Base-by-base conservation (phyloP, 1,140 invertebrate genomes). In the Aphelenchoides fujianensis region DNA sequence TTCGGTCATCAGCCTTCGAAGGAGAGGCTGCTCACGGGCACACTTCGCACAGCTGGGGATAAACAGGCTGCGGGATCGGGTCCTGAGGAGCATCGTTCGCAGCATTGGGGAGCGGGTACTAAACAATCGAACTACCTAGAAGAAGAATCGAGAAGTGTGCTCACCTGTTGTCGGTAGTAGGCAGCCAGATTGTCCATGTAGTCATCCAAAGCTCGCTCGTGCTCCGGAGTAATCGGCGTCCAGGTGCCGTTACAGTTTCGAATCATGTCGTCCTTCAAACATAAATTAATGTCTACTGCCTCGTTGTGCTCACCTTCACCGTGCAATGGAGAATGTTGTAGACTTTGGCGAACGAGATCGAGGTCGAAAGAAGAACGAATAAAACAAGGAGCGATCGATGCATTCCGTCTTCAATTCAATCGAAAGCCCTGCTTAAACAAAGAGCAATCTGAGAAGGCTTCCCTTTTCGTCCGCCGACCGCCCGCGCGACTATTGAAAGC, bases 141-240 rank as follows among this genome's bases (percentile, higher is more conserved):
- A n/a, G n/a, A n/a, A n/a, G n/a, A n/a, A n/a, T n/a, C n/a, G n/a
- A n/a, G n/a, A n/a, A n/a, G n/a, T n/a, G n/a, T n/a, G n/a, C n/a
- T n/a, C n/a, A 48, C 23, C 23, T 48, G 23, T 48, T 48, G 41
- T 61, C 59, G n/a, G 36, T 61, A 61, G 36, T 61, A 61, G 27
- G 59, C 16, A 19, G 59, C 59, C 59, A 61, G 27, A n/a, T 61
- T 16, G n/a, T 61, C 30, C 59, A 61, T 61, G 36, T 61, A 61
- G 27, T n/a, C 59, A n/a, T n/a, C n/a, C 16, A 61, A 28, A 34
- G 27, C 30, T 31, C n/a, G n/a, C 31, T 61, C 59, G 59, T 61
- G 59, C 31, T 61, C 30, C 16, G n/a, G n/a, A n/a, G 59, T 61
- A n/a, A 61, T 61, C 36, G 59, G 59, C 19, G 59, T 61, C n/a